Percentiles rank a stretch among this genome's conserved stretches.
Conservation (phyloP, 2,888 invertebrate species). For the Hirudinaria manillensis region DNA sequence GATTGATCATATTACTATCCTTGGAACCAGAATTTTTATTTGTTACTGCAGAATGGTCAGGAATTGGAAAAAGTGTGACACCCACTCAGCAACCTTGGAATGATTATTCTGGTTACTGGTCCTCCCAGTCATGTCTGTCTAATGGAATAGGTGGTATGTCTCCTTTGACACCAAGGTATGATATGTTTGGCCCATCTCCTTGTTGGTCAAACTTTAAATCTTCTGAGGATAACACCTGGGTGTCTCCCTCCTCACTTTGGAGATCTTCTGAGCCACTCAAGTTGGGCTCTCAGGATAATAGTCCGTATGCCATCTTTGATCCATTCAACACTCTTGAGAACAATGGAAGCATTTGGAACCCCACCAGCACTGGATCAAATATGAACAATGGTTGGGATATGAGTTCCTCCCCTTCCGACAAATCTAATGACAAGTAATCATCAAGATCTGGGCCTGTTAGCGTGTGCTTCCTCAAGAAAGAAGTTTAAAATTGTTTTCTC, state of each 20-base stretch:
- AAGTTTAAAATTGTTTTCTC: too few species aligned
- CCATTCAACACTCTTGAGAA: conserved; percentile 39
- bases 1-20: too few species aligned
- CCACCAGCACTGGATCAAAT: conserved; percentile 32
- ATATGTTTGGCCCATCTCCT: conserved; percentile 2
- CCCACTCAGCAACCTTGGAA: conserved; percentile 41
- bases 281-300: background rate
- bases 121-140: background rate
- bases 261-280: background rate
- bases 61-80: conserved; percentile 46
- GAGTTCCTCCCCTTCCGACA: background rate
- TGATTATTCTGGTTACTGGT: conserved; percentile 12
- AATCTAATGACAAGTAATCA: too few species aligned
- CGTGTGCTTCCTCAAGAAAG: too few species aligned
- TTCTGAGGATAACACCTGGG: background rate
- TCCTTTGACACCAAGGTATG: background rate
- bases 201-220: background rate
- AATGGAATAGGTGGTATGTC: background rate
- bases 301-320: conserved; percentile 33
- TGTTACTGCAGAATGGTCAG: conserved; percentile 47
- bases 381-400: conserved; percentile 28
- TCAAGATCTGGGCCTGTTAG: too few species aligned
- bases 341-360: conserved; percentile 38
- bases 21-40: background rate
- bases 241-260: background rate